These are phyloP conservation scores for Acrocephalus kingi DNA, from an alignment of 2,113 vertebrate genomes.

Conservation along the genomic window DNA sequence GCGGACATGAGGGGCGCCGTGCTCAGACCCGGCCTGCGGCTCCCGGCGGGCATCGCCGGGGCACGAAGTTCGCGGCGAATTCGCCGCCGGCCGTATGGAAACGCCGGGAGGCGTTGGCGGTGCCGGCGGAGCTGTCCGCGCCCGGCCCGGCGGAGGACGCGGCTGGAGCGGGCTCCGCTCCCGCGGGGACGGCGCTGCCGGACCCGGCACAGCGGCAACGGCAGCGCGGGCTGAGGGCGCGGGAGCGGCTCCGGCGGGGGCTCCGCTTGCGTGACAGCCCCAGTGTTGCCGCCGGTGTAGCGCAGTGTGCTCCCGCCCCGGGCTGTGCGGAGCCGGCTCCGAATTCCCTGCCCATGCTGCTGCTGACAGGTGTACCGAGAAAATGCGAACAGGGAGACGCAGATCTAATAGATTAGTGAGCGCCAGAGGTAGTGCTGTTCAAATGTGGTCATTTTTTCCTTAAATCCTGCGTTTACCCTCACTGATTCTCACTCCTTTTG, in stretches of 20 bases:
- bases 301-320: not conserved
- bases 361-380: not conserved
- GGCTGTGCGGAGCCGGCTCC: not conserved
- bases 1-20: not conserved
- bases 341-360: not conserved
- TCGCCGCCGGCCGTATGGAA: not conserved
- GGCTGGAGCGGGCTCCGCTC: not conserved
- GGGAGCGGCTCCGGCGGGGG: not conserved
- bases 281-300: not conserved
- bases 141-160: not conserved
- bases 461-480: not conserved
- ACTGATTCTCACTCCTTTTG: not conserved
- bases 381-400: not conserved
- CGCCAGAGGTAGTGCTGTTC: not conserved
- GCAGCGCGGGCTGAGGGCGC: not conserved
- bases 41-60: not conserved
- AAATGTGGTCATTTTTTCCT: not conserved
- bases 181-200: not conserved
- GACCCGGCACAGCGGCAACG: not conserved
- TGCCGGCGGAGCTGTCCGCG: conserved; percentile 19
- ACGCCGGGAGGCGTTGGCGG: not conserved
- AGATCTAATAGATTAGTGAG: not conserved
- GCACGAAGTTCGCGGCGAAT: not conserved
- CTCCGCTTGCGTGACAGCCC: not conserved
- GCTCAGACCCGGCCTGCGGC: not conserved